phyloP scores from a whole-genome alignment of 2,888 invertebrate species.

The Operophtera brumata region DNA sequence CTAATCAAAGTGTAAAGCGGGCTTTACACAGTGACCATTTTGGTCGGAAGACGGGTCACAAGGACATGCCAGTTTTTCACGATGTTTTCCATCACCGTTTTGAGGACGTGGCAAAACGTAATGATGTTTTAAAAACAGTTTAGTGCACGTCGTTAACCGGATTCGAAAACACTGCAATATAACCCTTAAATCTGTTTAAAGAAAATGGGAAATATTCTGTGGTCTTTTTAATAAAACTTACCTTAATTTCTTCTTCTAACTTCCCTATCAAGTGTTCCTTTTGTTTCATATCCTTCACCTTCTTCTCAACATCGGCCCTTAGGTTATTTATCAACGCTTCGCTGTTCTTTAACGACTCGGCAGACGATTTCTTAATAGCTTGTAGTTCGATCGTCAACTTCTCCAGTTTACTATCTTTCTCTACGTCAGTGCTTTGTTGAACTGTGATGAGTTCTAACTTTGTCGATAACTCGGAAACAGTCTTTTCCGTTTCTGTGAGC shows the following conservation, averaged over 20 bases:
- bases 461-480: conserved; percentile 61
- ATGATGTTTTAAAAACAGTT: too few relatives aligned
- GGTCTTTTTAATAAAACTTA: conserved; percentile 29
- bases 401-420: conserved; percentile 69
- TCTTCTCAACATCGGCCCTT: conserved; percentile 63
- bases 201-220: too few relatives aligned
- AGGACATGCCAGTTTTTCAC: not conserved
- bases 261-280: conserved; percentile 62
- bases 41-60: too few relatives aligned
- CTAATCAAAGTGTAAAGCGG: too few relatives aligned
- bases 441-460: conserved; percentile 68
- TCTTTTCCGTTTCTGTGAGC: conserved; percentile 60
- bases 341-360: conserved; percentile 59
- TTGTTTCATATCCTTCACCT: conserved; percentile 63
- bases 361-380: conserved; percentile 56
- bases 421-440: conserved; percentile 63
- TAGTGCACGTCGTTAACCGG: too few relatives aligned
- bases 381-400: conserved; percentile 69
- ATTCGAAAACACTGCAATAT: too few relatives aligned
- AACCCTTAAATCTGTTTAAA: too few relatives aligned
- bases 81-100: too few relatives aligned
- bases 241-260: conserved; percentile 71
- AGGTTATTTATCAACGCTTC: conserved; percentile 63
- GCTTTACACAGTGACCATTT: too few relatives aligned
- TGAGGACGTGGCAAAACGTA: too few relatives aligned